These are phyloP conservation scores for Apantesis nais DNA, from an alignment of 2,888 invertebrate genomes.

Conservation along the genomic window DNA sequence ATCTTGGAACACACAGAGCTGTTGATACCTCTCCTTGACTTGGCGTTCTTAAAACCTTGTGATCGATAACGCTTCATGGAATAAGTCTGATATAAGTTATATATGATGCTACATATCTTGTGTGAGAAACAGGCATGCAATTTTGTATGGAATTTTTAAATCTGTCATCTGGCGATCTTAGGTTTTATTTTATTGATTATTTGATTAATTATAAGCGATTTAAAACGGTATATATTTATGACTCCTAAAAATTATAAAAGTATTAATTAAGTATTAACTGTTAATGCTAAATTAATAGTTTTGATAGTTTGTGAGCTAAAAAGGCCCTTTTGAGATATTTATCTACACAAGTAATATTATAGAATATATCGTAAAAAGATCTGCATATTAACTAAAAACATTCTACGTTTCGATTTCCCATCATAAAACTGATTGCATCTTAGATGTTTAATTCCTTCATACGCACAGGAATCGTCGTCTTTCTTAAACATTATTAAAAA, in stretches of 20 bases:
- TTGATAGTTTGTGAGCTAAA: background rate
- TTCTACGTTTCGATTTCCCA: constrained; percentile 18
- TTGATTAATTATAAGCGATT: constrained; percentile 1
- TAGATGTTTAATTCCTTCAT: constrained; percentile 25
- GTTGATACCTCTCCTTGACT: constrained; percentile 49
- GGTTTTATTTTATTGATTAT: background rate
- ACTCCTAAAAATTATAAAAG: background rate
- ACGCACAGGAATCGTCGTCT: constrained; percentile 20
- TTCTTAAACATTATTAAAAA: constrained; percentile 26
- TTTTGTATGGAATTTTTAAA: background rate
- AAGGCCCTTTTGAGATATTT: background rate
- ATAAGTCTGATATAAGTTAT: background rate
- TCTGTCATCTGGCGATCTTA: background rate
- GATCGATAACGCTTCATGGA: constrained; percentile 2
- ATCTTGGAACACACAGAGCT: constrained; percentile 49
- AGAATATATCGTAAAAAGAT: constrained; percentile 9
- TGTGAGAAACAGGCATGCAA: background rate
- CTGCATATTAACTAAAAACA: constrained; percentile 21
- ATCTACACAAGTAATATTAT: constrained; percentile 6
- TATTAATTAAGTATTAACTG: constrained; percentile 3
- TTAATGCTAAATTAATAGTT: background rate
- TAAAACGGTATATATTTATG: background rate
- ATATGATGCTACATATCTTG: background rate
- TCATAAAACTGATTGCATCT: constrained; percentile 20
- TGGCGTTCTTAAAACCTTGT: constrained; percentile 9